Evolutionary conservation across 2,113 vertebrate genomes (phyloP).

Genomic region (Ochotona curzoniae): DNA sequence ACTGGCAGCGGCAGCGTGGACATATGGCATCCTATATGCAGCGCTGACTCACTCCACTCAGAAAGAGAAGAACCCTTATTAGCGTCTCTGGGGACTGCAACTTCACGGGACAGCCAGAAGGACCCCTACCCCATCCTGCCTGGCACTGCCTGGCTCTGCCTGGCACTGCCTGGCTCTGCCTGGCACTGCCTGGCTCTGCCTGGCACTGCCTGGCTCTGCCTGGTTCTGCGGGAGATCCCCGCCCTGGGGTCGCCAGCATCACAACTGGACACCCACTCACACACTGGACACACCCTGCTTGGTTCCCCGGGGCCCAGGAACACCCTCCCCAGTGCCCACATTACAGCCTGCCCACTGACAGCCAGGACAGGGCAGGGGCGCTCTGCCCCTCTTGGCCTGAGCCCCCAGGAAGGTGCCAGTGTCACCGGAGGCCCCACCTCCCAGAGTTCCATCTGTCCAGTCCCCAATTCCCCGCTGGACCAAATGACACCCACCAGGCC

Average conservation of each 20-base stretch:
- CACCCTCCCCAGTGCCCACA: too few species aligned
- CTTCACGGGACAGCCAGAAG: constrained; percentile 46
- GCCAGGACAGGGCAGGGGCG: too few species aligned
- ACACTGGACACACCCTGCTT: too few species aligned
- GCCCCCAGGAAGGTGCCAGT: background rate
- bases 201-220: background rate
- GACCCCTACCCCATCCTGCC: too few species aligned
- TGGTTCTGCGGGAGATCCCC: background rate
- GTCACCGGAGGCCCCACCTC: background rate
- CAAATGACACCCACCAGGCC: background rate
- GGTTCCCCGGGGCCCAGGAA: background rate
- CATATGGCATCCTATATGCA: constrained; percentile 85
- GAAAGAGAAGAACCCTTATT: constrained; percentile 75
- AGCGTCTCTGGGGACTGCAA: constrained; percentile 59
- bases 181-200: background rate
- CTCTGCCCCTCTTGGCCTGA: too few species aligned
- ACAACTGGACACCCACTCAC: background rate
- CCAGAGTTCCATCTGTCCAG: background rate
- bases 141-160: too few species aligned
- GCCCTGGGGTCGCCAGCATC: too few species aligned
- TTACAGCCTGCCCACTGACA: too few species aligned
- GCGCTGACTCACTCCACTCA: constrained; percentile 79
- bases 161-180: too few species aligned
- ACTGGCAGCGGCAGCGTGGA: constrained; percentile 66
- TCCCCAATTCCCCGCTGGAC: background rate